A percentile compares a stretch with the other conserved stretches of the same genome.
Evolutionary conservation across 2,888 invertebrate genomes (phyloP).

Genomic region (Drosophila paranaensis): DNA sequence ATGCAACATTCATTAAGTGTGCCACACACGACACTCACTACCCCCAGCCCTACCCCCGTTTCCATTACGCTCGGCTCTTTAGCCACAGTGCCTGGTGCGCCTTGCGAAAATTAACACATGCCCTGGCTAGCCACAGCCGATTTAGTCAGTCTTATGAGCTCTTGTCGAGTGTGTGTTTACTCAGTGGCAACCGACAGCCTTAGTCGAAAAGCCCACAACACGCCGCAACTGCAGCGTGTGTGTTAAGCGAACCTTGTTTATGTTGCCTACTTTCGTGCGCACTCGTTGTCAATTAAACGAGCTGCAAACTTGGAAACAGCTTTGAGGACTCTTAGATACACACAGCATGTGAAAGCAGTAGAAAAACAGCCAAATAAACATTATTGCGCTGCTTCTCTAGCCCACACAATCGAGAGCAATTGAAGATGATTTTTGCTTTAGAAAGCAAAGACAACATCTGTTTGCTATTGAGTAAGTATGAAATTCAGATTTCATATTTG

Average conservation of each 20-base stretch:
- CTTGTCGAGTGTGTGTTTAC: slow-evolving; percentile 11
- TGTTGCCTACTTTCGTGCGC: slow-evolving; percentile 39
- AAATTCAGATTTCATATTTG: too few species aligned
- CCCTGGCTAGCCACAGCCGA: slow-evolving; percentile 11
- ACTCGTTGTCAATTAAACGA: slow-evolving; percentile 32
- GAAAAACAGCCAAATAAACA: not conserved
- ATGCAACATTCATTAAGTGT: slow-evolving; percentile 70
- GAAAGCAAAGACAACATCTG: too few species aligned
- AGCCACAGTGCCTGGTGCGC: not conserved
- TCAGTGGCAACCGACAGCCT: slow-evolving; percentile 6
- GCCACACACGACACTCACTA: slow-evolving; percentile 24
- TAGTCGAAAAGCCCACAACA: not conserved
- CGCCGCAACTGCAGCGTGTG: not conserved
- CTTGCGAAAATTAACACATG: slow-evolving; percentile 20
- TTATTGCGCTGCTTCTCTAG: not conserved
- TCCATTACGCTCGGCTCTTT: not conserved
- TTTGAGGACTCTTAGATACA: slow-evolving; percentile 10
- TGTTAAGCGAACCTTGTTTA: not conserved
- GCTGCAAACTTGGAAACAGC: not conserved
- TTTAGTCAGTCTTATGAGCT: not conserved
- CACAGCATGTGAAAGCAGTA: not conserved
- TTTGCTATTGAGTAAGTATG: too few species aligned
- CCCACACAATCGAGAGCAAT: not conserved
- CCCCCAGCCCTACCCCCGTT: slow-evolving; percentile 9
- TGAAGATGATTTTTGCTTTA: not conserved